Percentiles rank a stretch among this genome's conserved stretches.
Evolutionary conservation across 2,113 vertebrate species (phyloP).

Genomic region (Elachura formosa): DNA sequence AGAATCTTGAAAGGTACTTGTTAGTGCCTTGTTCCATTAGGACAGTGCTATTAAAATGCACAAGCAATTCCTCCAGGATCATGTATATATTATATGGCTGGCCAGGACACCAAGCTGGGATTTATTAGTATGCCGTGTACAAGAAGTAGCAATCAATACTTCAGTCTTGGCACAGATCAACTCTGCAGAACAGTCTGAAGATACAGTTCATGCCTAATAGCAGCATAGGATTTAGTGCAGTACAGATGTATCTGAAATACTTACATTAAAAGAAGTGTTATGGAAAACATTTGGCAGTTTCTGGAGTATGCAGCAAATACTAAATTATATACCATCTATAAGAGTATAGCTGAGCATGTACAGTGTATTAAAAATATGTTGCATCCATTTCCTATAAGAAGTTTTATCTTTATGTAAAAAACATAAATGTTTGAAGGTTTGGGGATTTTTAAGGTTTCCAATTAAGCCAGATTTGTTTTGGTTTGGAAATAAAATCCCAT

Average conservation of each 20-base stretch:
- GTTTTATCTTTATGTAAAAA: not conserved
- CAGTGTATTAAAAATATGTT: not conserved
- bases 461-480: not conserved
- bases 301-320: not conserved
- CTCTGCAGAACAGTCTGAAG: constrained; percentile 22
- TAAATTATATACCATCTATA: not conserved
- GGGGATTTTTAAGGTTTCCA: not conserved
- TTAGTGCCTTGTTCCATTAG: not conserved
- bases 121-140: constrained; percentile 14
- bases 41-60: not conserved
- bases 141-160: constrained; percentile 43
- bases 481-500: not conserved
- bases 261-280: not conserved
- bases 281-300: constrained; percentile 30
- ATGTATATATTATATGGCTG: not conserved
- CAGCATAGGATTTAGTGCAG: not conserved
- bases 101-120: not conserved
- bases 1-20: not conserved
- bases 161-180: constrained; percentile 9
- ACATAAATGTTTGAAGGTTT: not conserved
- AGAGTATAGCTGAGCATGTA: not conserved
- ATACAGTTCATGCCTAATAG: constrained; percentile 7
- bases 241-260: constrained; percentile 35
- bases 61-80: not conserved
- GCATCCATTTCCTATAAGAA: not conserved